Conservation (phyloP, 2,797 vertebrate genomes). For the Echeneis naucrates region DNA sequence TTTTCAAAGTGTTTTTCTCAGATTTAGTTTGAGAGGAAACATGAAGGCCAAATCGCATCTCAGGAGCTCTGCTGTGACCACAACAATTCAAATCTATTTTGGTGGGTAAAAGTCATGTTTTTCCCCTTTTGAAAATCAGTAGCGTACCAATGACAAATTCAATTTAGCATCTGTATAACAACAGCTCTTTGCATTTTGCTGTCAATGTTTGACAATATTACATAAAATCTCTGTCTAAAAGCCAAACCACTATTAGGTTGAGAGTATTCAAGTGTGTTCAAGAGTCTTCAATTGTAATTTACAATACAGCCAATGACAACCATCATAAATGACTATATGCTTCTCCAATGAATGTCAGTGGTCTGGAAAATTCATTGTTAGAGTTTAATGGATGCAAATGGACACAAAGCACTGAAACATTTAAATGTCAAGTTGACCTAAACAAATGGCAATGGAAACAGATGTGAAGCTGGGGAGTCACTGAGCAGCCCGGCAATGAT, state of each 20-base stretch:
- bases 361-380: conserved; percentile 17
- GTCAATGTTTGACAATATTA: conserved; percentile 23
- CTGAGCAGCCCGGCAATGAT: conserved; percentile 30
- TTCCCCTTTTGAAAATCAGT: neutral
- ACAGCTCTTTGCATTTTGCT: neutral
- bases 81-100: conserved; percentile 7
- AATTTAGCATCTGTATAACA: neutral
- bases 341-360: conserved; percentile 43
- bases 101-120: neutral
- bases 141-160: neutral
- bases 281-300: neutral
- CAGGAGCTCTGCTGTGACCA: conserved; percentile 7
- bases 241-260: neutral
- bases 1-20: conserved; percentile 47
- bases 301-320: neutral
- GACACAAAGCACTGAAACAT: conserved; percentile 45
- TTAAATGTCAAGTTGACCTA: conserved; percentile 60
- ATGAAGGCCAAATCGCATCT: conserved; percentile 16
- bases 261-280: too few relatives aligned
- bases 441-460: conserved; percentile 58
- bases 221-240: conserved; percentile 4
- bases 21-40: conserved; percentile 41
- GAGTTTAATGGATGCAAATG: conserved; percentile 25
- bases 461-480: conserved; percentile 48
- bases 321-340: neutral